A percentile compares a stretch with the other conserved stretches of the same genome.
These are phyloP conservation scores for Lycophotia porphyrea DNA, from an alignment of 2,888 invertebrate species.

Conservation along the genomic window DNA sequence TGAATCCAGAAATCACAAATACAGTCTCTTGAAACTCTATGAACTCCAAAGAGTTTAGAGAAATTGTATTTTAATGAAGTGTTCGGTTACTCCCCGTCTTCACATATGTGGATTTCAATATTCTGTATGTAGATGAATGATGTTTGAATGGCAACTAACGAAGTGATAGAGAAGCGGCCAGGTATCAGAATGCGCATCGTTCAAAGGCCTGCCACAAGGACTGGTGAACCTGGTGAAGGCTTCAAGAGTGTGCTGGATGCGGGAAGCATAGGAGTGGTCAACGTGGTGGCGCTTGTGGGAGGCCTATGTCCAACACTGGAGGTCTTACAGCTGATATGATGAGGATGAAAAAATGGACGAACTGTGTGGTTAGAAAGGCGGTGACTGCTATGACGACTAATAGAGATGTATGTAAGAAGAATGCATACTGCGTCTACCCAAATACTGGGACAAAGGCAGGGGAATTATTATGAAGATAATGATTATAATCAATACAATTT, in stretches of 20 bases:
- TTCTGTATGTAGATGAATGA: not conserved
- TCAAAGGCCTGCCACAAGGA: not conserved
- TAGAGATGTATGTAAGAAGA: not conserved
- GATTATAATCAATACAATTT: constrained; percentile 43
- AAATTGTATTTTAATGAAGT: not conserved
- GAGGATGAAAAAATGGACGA: not conserved
- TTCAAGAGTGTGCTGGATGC: too few relatives aligned
- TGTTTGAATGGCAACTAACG: not conserved
- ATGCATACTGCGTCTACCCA: not conserved
- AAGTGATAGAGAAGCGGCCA: not conserved
- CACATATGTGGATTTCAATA: too few relatives aligned
- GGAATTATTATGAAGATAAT: not conserved
- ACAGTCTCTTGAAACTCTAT: not conserved
- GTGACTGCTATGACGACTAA: not conserved
- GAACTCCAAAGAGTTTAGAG: not conserved
- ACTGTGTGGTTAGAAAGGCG: not conserved
- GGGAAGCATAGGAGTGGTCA: not conserved
- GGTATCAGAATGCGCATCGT: not conserved
- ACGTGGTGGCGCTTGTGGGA: not conserved
- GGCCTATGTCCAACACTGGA: not conserved
- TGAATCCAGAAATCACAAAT: not conserved
- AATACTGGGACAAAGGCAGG: not conserved
- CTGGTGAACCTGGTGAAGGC: not conserved
- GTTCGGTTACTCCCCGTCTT: too few relatives aligned
- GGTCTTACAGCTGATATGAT: not conserved